Evolutionary conservation across 2,113 vertebrate genomes (phyloP).

Genomic region (Xiphophorus hellerii): DNA sequence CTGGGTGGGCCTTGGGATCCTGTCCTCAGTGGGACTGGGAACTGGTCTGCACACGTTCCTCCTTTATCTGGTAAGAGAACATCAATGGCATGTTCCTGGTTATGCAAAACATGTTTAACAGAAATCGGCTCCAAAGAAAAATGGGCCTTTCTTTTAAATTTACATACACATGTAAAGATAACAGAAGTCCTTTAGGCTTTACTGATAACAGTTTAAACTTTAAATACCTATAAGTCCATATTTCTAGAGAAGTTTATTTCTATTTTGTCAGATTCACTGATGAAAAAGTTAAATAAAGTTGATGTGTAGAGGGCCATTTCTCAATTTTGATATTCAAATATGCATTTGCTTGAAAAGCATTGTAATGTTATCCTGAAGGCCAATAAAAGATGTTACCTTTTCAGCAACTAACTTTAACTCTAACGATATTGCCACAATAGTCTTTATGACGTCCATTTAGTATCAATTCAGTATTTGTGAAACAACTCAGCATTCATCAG

Average conservation of each 20-base stretch:
- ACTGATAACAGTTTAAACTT: background rate
- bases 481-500: background rate
- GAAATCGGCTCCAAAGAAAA: background rate
- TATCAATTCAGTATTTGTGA: background rate
- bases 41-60: conserved; percentile 98
- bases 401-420: background rate
- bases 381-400: background rate
- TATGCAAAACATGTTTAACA: background rate
- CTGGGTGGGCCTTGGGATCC: conserved; percentile 97
- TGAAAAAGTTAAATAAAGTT: too few relatives aligned
- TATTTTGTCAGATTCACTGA: too few relatives aligned
- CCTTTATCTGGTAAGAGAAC: conserved; percentile 91
- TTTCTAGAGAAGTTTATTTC: background rate
- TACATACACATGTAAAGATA: background rate
- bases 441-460: too few relatives aligned
- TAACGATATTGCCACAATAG: too few relatives aligned
- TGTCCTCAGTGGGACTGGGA: conserved; percentile 96
- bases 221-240: background rate
- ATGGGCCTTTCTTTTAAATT: background rate
- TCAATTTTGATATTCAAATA: background rate
- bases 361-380: background rate
- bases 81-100: background rate
- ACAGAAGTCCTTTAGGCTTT: background rate
- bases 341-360: background rate
- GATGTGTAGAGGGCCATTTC: background rate